phyloP scores from a whole-genome alignment of 2,113 vertebrate species.

The Canis aureus region DNA sequence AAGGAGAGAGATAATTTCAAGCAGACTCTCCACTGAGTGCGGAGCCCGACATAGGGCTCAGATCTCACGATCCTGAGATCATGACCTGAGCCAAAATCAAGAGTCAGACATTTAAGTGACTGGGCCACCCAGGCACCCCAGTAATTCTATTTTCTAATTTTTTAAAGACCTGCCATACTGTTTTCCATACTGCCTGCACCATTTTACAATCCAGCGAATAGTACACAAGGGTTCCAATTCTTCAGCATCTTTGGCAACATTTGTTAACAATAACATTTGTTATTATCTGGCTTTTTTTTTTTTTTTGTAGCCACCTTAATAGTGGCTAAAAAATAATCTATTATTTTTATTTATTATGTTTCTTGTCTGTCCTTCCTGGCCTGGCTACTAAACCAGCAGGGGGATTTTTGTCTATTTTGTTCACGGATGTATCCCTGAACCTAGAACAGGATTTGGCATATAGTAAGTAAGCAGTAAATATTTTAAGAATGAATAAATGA shows the following conservation, averaged over 20 bases:
- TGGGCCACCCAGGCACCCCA: not conserved
- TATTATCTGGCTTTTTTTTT: not conserved
- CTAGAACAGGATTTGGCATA: not conserved
- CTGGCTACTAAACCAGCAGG: not conserved
- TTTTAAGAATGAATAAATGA: not conserved
- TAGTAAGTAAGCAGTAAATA: not conserved
- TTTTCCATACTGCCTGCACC: not conserved
- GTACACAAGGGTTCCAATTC: not conserved
- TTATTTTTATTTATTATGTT: slow-evolving; percentile 19
- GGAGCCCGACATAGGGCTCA: not conserved
- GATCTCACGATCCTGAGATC: not conserved
- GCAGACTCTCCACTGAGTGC: not conserved
- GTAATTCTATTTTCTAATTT: not conserved
- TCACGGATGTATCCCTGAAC: not conserved
- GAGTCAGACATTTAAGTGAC: not conserved
- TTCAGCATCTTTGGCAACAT: not conserved
- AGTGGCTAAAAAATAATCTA: not conserved
- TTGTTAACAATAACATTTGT: not conserved
- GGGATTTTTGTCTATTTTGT: not conserved
- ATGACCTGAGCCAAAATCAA: not conserved
- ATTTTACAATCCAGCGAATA: not conserved
- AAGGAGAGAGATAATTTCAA: not conserved
- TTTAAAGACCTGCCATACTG: not conserved
- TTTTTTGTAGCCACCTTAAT: not conserved
- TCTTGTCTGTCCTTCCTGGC: not conserved